Evolutionary conservation across 2,797 vertebrate species (phyloP), one percentile per base, ranked within the genome.

Genomic region (Clarias pachynema): DNA sequence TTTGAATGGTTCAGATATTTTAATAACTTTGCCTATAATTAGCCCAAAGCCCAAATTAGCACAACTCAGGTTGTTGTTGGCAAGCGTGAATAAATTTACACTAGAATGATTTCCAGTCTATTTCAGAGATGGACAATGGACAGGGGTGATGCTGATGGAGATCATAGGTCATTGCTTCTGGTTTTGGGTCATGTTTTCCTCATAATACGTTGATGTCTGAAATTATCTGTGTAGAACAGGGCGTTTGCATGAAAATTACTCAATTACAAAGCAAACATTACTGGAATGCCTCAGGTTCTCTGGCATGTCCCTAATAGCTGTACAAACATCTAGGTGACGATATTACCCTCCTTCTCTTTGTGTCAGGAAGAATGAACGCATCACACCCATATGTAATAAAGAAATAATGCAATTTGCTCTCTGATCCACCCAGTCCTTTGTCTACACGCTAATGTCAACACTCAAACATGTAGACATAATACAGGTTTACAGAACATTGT

Each of bases 311-410:
- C 74, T 73, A 86, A 84, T 80, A 53, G 90, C 88, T 89, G 88
- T 82, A 73, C 86, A 91, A 89, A 89, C 78, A 89, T n/a, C 63
- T 5, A 60, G 75, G 70, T 77, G 84, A 85, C 57, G 84, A 69
- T 87, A 87, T 86, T 65, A 87, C 72, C 75, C 75, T 80, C 69
- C 60, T 83, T 82, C 37, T 66, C 84, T 88, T 87, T 86, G 87
- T 85, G 44, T 57, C 49, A 31, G 44, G 57, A 59, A 81, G 79
- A 87, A 89, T 73, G 14, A 68, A 68, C 72, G 53, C 84, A 87
- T 86, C 53, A 87, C 80, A 73, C 89, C 88, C 88, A 89, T 84
- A 87, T 75, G 87, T 87, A 87, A 91, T 87, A 84, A 87, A 74
- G 56, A 68, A 69, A 69, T 40, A 86, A 82, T 34, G 15, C 87